A percentile compares a stretch with the other conserved stretches of the same genome.
Evolutionary conservation across 2,797 vertebrate species (phyloP).

Genomic region (Sitta carolinensis): DNA sequence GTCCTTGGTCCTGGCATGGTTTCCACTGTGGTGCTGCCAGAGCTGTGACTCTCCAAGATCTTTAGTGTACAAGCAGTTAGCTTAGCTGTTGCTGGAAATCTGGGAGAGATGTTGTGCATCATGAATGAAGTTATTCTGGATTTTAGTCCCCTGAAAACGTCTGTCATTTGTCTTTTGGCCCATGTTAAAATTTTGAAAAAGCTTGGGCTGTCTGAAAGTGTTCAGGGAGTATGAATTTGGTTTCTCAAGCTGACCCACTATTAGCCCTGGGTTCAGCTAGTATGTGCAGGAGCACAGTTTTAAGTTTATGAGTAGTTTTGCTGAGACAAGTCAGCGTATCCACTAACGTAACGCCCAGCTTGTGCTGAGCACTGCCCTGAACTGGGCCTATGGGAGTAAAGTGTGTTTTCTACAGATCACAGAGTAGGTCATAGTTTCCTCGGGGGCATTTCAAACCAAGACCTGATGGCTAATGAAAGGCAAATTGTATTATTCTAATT

Average conservation of each 20-base stretch:
- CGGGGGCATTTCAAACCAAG: slow-evolving; percentile 30
- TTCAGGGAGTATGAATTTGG: background rate
- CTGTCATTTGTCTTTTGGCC: background rate
- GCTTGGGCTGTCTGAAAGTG: background rate
- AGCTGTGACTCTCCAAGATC: background rate
- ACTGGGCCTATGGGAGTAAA: background rate
- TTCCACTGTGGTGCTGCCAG: background rate
- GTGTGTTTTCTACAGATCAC: slow-evolving; percentile 27
- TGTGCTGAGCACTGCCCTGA: slow-evolving; percentile 7
- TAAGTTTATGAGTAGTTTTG: background rate
- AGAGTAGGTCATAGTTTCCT: slow-evolving; percentile 21
- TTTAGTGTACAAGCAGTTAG: background rate
- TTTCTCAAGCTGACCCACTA: background rate
- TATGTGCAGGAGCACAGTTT: background rate
- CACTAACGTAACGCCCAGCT: background rate
- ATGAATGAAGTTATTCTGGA: background rate
- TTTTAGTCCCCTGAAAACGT: background rate
- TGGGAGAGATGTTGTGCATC: background rate
- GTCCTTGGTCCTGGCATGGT: background rate
- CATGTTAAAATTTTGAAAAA: background rate
- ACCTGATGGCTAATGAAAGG: slow-evolving; percentile 58
- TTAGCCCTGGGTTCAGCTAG: background rate
- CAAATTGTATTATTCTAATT: slow-evolving; percentile 40
- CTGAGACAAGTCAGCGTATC: background rate
- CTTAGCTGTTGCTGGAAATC: background rate